Evolutionary conservation across 2,888 invertebrate genomes (phyloP), one percentile per base, ranked within the genome.

Genomic region (Elegia similella): DNA sequence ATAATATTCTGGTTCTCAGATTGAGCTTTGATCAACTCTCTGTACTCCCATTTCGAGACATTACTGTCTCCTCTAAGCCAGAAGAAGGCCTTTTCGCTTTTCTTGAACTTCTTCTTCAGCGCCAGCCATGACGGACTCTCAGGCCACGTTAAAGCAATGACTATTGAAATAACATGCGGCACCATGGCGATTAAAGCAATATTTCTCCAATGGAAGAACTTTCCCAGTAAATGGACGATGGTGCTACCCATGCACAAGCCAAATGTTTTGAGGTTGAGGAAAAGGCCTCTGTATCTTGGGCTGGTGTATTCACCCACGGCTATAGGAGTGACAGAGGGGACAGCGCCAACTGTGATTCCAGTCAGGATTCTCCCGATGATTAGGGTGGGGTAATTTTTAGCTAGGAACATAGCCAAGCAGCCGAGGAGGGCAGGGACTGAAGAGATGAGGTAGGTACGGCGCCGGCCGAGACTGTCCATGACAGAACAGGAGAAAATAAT

Each of bases 51-150:
- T 7, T 50, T 63, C 0, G 76, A 64, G 1, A 67, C 50, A 8
- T 68, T 65, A 0, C 59, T 62, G 10, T 72, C 68, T 6, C 93
- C 93, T 60, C 93, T 78, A 47, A 93, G 85, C 78, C 87, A 92
- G 42, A 82, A 80, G 43, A 93, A 92, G 0, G 92, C 79, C 12
- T 78, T 66, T 61, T 88, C 82, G 0, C 94, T 93, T 55, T 91
- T 82, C 0, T 82, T 79, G 1, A 80, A 75, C 10, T 80, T 78
- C 2, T 87, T 88, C 57, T 62, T 66, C 0, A 62, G 83, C 0
- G 92, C 84, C 42, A 95, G 68, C 94, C 94, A 95, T 7, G 86
- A 80, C 0, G 94, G 94, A 16, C 94, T 92, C 76, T 95, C 95
- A 0, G 93, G 93, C 63, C 93, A 78, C 0, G 92, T 84, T 7